A percentile compares a stretch with the other conserved stretches of the same genome.
Evolutionary conservation across 1,140 invertebrate species (phyloP).

Genomic region (Neotoxoptera formosana): DNA sequence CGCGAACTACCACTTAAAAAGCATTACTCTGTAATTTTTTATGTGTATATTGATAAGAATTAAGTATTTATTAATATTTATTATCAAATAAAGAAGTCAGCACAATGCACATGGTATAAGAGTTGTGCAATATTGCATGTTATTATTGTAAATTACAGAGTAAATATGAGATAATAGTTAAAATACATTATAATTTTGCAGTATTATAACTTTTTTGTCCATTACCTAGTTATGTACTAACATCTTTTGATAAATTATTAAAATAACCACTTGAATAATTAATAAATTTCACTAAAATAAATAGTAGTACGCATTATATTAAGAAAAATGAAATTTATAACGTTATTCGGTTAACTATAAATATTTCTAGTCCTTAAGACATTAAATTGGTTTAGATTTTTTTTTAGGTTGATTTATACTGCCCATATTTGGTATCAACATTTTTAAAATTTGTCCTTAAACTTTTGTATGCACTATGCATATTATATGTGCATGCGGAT

Average conservation of each 20-base stretch:
- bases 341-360: background rate
- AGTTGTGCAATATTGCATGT: background rate
- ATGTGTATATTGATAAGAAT: background rate
- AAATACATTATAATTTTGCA: background rate
- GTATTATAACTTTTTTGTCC: background rate
- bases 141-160: background rate
- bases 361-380: background rate
- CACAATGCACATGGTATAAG: background rate
- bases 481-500: too few species aligned
- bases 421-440: too few species aligned
- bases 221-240: background rate
- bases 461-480: too few species aligned
- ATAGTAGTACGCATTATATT: background rate
- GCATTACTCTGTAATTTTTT: background rate
- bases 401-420: too few species aligned
- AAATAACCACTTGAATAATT: background rate
- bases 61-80: background rate
- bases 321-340: background rate
- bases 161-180: constrained; percentile 17
- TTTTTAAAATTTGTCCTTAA: too few species aligned
- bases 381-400: too few species aligned
- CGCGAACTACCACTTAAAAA: background rate
- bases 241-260: too few species aligned
- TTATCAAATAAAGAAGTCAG: background rate
- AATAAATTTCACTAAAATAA: background rate